phyloP scores from a whole-genome alignment of 1,140 invertebrate genomes.

The Atopsyche davidsoni region DNA sequence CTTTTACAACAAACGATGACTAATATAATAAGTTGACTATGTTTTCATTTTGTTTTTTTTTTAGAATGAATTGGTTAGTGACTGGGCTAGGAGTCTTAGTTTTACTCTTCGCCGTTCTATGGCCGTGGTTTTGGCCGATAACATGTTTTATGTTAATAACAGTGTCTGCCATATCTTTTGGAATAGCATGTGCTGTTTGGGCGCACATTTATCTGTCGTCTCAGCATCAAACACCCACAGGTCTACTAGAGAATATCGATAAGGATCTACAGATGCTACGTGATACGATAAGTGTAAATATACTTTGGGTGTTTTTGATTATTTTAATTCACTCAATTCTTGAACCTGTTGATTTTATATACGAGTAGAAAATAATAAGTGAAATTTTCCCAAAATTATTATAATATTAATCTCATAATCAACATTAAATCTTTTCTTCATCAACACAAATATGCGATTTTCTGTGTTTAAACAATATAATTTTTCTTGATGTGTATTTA shows the following conservation, averaged over 20 bases:
- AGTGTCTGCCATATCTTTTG: conserved; percentile 19
- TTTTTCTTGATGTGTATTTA: not conserved
- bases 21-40: not conserved
- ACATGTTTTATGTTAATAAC: conserved; percentile 17
- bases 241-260: conserved; percentile 42
- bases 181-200: conserved; percentile 31
- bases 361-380: too few relatives aligned
- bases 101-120: conserved; percentile 20
- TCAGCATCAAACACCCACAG: conserved; percentile 42
- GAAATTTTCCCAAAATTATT: too few relatives aligned
- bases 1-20: not conserved
- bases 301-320: not conserved
- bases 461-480: too few relatives aligned
- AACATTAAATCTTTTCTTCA: too few relatives aligned
- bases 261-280: conserved; percentile 41
- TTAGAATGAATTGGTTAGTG: conserved; percentile 23
- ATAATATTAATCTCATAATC: too few relatives aligned
- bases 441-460: too few relatives aligned
- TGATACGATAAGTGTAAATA: conserved; percentile 36
- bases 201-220: conserved; percentile 45
- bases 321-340: not conserved
- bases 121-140: conserved; percentile 25
- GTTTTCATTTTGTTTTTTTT: conserved; percentile 12
- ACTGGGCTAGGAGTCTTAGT: conserved; percentile 20
- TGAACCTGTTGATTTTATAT: too few relatives aligned